Base-by-base conservation (phyloP, 1,140 invertebrate species). In the Daktulosphaira vitifoliae region DNA sequence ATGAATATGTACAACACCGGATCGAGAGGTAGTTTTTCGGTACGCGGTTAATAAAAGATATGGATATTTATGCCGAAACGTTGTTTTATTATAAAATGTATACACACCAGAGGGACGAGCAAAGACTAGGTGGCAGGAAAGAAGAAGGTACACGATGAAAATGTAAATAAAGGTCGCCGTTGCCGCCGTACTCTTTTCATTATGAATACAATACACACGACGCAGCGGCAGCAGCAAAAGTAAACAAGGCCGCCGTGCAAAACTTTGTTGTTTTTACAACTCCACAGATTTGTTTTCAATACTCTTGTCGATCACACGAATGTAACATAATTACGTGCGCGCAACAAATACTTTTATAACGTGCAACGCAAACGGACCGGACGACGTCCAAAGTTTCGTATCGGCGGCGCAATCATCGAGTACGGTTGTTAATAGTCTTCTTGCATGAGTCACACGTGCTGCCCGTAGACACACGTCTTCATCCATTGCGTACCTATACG, bases 141-240 rank as follows among this genome's bases (percentile, higher is more conserved):
- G 39, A 42, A 16, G n/a, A 16, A 42, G 39, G 39, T 16, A 15
- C 39, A 15, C n/a, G 37, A 53, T 37, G 42, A 23, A 15, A 54
- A 59, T 59, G 54, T 59, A 59, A 59, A 59, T 59, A 59, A 59
- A 59, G 54, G 54, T 59, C 54, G 54, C 54, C 23, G 29, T 11
- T 11, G 29, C n/a, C n/a, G n/a, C n/a, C 9, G 18, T 20, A 29
- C 13, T 18, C 18, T 52, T 52, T 52, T 18, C 29, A 22, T 52
- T 52, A 51, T 51, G 25, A n/a, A 29, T 51, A 33, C 26, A 51
- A 11, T 13, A 9, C n/a, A n/a, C n/a, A n/a, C n/a, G n/a, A n/a
- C n/a, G n/a, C n/a, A n/a, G n/a, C n/a, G n/a, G n/a, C n/a, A n/a
- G n/a, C n/a, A n/a, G n/a, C n/a, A 23, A 59, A 59, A 59, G 42